Base-by-base conservation (phyloP, 2,797 vertebrate species). In the Sebastes itinus region DNA sequence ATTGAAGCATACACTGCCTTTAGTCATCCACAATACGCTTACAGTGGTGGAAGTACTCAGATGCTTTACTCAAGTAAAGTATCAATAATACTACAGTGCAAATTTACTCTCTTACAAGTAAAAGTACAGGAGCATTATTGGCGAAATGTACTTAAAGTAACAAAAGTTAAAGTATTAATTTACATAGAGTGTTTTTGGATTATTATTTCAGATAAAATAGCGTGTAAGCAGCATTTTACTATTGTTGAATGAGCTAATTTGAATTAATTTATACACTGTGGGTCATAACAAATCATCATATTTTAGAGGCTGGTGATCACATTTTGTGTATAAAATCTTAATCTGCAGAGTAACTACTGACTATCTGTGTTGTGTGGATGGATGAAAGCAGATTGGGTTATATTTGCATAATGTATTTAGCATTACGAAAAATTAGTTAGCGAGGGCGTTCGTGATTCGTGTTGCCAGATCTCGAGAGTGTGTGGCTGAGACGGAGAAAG, bases 21-120 rank as follows among this genome's bases (percentile, higher is more conserved):
- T 46, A 64, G 54, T 68, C 62, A 61, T 81, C 62, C 68, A 16
- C 42, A 42, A 30, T 27, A 63, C 35, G 64, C 62, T 62, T 1
- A 66, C 68, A 67, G 63, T 63, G 46, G 49, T 72, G 56, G 32
- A 78, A 63, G 20, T 20, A 73, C 22, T 67, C n/a, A 33, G 18
- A 49, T 62, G 27, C 46, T 59, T 35, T 28, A 42, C 11, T 72
- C 27, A 67, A 38, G 9, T 7, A 10, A 42, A 55, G 38, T 14
- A 27, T 27, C 16, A 16, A 16, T 54, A 10, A 25, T n/a, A 67
- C 9, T 16, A 20, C n/a, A 70, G 30, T 68, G 4, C 4, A 55
- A 14, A 25, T 59, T 2, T 60, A 74, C 11, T 56, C 35, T 1
- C 1, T 63, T n/a, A 23, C 30, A 35, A 61, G 62, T 65, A 25